Base-by-base conservation (phyloP, 2,888 invertebrate genomes). In the Bembecia ichneumoniformis region DNA sequence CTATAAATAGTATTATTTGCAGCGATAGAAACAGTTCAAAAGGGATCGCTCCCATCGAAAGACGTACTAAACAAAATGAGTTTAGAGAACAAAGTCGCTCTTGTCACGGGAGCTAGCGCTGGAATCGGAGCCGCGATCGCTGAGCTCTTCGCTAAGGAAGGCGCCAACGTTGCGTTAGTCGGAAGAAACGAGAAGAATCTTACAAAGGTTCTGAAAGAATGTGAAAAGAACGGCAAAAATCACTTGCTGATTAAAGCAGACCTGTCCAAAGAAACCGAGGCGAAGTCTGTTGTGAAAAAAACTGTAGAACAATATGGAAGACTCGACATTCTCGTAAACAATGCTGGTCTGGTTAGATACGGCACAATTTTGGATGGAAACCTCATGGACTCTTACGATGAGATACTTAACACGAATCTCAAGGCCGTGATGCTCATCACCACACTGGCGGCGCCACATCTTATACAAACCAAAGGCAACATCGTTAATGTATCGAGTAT, bases 121-220 rank as follows among this genome's bases (percentile, higher is more conserved):
- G 93, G 93, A 0, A 92, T 93, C 52, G 93, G 93, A 3, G 89
- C 90, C 0, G 90, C 89, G n/a, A 88, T 91, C 1, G 91, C 92
- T 1, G 58, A 90, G 1, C 83, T 90, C 51, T 91, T 93, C 62
- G 88, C 91, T 1, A 83, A 88, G 61, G 74, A 89, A 46, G 91
- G 91, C 10, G 91, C 90, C 1, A 75, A 74, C n/a, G 69, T 93
- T 3, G 83, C 89, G 20, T 90, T 88, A 66, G 90, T 82, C 68
- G 94, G 88, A 78, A 84, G 94, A 55, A 93, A 93, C 74, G 66
- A 77, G 40, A 88, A 88, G 7, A 92, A 91, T 62, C 77, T 95
- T 15, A 74, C 89, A 47, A 77, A 88, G 56, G 87, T 91, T 0
- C 89, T 89, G 3, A 51, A 53, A 3, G 54, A 62, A 51, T 68